Evolutionary conservation across 2,113 vertebrate genomes (phyloP), one percentile per base, ranked within the genome.

Genomic region (Pachycephala philippinensis): DNA sequence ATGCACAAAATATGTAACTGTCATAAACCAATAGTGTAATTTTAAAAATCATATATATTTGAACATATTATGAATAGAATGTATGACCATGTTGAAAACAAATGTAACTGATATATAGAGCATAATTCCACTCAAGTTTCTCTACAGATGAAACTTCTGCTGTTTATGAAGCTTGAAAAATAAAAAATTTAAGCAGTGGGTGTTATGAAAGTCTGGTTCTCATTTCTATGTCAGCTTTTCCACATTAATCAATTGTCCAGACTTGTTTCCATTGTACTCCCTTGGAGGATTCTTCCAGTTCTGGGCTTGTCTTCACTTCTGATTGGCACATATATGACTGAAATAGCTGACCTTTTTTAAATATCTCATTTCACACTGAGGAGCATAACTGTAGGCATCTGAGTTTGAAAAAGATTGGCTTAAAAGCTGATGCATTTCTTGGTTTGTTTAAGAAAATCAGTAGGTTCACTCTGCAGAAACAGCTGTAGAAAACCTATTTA

Each of bases 141-240:
- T 69, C 44, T 93, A 94, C 64, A 85, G 47, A 63, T 8, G 5
- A 92, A 92, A 52, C 26, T 59, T 78, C 65, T 78, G 27, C n/a
- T 85, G 39, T 64, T 92, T 86, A 93, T 21, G 6, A 90, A 88
- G 18, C 56, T 71, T 69, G 87, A 86, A 94, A 93, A 95, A 79
- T 59, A 91, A 82, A 82, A 94, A 80, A 56, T 30, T 72, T 72
- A 57, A 56, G 47, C 5, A 85, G 20, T 37, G 26, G 3, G 3
- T 77, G 30, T 85, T 83, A 93, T 31, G n/a, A 83, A 95, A 87
- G 19, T 90, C 72, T 88, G 69, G 15, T 89, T 95, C 77, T 95
- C 49, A 69, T 95, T 89, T 92, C 52, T 87, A 0, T 69, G 64
- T 87, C 86, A 96, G 70, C 33, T 93, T 96, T 95, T 95, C 81